Conservation (phyloP, 2,888 invertebrate species). For the Rhyacophila evoluta region DNA sequence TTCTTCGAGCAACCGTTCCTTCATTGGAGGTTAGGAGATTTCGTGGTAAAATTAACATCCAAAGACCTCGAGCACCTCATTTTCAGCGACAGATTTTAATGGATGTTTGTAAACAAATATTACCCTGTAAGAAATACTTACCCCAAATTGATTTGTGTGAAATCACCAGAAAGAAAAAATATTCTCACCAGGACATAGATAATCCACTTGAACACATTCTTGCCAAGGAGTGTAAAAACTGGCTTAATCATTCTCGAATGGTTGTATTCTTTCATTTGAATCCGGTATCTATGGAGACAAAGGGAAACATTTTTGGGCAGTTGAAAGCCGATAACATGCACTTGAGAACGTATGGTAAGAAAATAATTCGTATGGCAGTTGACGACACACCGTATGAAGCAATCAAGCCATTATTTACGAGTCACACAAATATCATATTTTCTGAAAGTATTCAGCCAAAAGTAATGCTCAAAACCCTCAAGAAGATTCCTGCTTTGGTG, state of each 20-base stretch:
- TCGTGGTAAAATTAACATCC: conserved; percentile 83
- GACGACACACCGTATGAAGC: conserved; percentile 77
- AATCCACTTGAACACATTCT: conserved; percentile 81
- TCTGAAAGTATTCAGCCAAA: conserved; percentile 74
- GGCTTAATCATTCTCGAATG: conserved; percentile 79
- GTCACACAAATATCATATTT: conserved; percentile 77
- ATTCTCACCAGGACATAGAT: conserved; percentile 61
- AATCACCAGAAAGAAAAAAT: conserved; percentile 56
- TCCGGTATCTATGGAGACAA: conserved; percentile 75
- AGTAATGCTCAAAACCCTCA: conserved; percentile 74
- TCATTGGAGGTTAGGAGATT: conserved; percentile 74
- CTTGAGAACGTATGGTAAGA: conserved; percentile 75
- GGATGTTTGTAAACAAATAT: conserved; percentile 75
- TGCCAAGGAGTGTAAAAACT: conserved; percentile 77
- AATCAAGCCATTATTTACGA: conserved; percentile 74
- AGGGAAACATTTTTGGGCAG: conserved; percentile 73
- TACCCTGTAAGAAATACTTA: conserved; percentile 65
- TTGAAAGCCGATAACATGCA: conserved; percentile 78
- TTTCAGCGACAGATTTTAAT: conserved; percentile 76
- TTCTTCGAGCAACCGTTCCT: conserved; percentile 63
- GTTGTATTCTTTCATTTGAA: conserved; percentile 80
- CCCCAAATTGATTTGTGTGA: conserved; percentile 67
- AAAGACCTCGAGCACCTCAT: conserved; percentile 78
- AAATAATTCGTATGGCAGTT: conserved; percentile 76
- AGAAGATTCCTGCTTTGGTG: conserved; percentile 78